Conservation (phyloP, 2,797 vertebrate genomes). For the Hephaestus fuliginosus region DNA sequence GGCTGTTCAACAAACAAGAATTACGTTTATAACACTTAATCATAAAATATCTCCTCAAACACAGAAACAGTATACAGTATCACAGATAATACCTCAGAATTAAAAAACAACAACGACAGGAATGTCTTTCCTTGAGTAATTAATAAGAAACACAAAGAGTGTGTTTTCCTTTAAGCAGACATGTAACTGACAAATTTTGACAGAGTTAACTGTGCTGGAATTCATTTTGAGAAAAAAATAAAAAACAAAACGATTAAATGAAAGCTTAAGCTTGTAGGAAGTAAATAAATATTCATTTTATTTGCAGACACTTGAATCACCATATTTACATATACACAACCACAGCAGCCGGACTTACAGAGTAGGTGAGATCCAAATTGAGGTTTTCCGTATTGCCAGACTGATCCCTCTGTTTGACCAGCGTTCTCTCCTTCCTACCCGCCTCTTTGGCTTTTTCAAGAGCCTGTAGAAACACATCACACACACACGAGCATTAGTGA, state of each 20-base stretch:
- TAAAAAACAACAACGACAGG: not conserved
- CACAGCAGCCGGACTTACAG: constrained; percentile 85
- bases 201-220: too few species aligned
- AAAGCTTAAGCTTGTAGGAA: not conserved
- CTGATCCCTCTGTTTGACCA: constrained; percentile 94
- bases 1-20: not conserved
- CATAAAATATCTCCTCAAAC: not conserved
- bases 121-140: not conserved
- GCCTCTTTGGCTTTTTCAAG: constrained; percentile 98
- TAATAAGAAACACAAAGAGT: too few species aligned
- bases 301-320: not conserved
- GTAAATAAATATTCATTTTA: not conserved
- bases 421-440: constrained; percentile 91
- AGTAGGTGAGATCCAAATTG: constrained; percentile 95
- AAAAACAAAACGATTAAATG: too few species aligned
- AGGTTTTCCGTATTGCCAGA: constrained; percentile 88
- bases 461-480: constrained; percentile 83
- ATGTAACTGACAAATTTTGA: too few species aligned
- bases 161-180: not conserved
- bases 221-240: too few species aligned
- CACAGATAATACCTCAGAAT: not conserved
- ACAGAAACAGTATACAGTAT: not conserved
- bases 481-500: not conserved
- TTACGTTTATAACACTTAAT: not conserved
- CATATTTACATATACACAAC: too few species aligned